Evolutionary conservation across 2,888 invertebrate genomes (phyloP).

Genomic region (Amphipoea lucens): DNA sequence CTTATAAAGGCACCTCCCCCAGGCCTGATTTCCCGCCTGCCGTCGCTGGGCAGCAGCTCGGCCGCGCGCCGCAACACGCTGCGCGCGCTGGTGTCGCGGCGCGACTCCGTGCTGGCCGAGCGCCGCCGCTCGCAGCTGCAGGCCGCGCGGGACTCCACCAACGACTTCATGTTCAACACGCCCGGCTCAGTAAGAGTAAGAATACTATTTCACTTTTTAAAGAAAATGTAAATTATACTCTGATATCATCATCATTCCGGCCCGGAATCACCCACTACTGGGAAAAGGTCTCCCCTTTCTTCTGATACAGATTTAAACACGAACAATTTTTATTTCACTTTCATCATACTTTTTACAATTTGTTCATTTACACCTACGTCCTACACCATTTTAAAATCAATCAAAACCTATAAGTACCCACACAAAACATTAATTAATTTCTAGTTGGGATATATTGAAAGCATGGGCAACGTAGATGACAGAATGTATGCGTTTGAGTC

Average conservation of each 20-base stretch:
- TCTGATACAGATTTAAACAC: neutral
- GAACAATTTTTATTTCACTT: conserved; percentile 6
- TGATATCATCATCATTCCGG: neutral
- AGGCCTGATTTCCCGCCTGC: conserved; percentile 77
- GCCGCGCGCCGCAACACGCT: conserved; percentile 93
- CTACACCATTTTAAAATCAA: conserved; percentile 3
- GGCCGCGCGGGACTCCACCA: conserved; percentile 69
- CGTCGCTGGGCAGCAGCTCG: conserved; percentile 84
- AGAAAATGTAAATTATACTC: too few relatives aligned
- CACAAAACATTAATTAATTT: conserved; percentile 35
- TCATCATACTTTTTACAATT: conserved; percentile 1
- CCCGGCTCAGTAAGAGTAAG: conserved; percentile 73
- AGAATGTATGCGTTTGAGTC: conserved; percentile 66
- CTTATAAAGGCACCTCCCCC: neutral
- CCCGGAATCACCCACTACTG: neutral
- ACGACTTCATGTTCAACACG: conserved; percentile 75
- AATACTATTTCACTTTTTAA: neutral
- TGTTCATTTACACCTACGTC: neutral
- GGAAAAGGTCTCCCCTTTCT: neutral
- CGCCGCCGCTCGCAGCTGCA: conserved; percentile 92
- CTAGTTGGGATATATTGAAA: conserved; percentile 41
- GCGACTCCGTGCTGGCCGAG: conserved; percentile 94
- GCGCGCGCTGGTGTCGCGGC: conserved; percentile 94
- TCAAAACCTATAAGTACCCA: neutral
- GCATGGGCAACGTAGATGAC: conserved; percentile 27